Percentiles rank a stretch among this genome's conserved stretches.
These are phyloP conservation scores for Andrena marginata DNA, from an alignment of 2,888 invertebrate genomes.

Conservation along the genomic window DNA sequence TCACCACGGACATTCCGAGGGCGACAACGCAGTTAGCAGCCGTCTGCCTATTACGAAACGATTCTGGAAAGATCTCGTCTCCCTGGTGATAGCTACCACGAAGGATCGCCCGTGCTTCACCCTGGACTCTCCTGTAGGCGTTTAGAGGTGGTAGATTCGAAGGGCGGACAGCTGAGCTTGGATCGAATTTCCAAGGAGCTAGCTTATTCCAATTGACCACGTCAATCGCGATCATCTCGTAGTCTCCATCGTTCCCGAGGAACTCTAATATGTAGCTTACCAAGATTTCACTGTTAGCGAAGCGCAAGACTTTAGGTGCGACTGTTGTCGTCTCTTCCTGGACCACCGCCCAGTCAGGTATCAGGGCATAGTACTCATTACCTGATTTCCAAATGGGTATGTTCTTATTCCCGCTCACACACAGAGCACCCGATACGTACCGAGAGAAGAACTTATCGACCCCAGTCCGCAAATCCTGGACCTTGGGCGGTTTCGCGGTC, in stretches of 20 bases:
- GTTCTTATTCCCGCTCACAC: conserved; percentile 58
- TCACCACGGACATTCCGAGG: conserved; percentile 79
- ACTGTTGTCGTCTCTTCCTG: conserved; percentile 19
- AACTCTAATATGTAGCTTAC: conserved; percentile 62
- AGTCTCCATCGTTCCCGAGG: conserved; percentile 73
- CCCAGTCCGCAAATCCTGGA: conserved; percentile 73
- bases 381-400: conserved; percentile 76
- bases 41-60: conserved; percentile 74
- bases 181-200: conserved; percentile 78
- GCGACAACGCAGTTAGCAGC: conserved; percentile 80
- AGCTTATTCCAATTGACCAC: conserved; percentile 77
- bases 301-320: conserved; percentile 71
- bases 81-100: conserved; percentile 77
- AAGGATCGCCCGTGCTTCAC: conserved; percentile 79
- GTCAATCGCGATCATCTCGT: conserved; percentile 78
- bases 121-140: conserved; percentile 76
- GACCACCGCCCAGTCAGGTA: conserved; percentile 64
- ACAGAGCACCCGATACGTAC: conserved; percentile 74
- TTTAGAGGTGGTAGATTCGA: conserved; percentile 80
- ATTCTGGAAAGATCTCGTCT: conserved; percentile 76
- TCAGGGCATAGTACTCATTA: conserved; percentile 73
- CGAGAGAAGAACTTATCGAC: conserved; percentile 75
- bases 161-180: conserved; percentile 78
- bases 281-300: conserved; percentile 57
- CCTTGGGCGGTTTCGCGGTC: conserved; percentile 62